Conservation (phyloP, 2,113 vertebrate genomes). For the Dicaeum eximium region DNA sequence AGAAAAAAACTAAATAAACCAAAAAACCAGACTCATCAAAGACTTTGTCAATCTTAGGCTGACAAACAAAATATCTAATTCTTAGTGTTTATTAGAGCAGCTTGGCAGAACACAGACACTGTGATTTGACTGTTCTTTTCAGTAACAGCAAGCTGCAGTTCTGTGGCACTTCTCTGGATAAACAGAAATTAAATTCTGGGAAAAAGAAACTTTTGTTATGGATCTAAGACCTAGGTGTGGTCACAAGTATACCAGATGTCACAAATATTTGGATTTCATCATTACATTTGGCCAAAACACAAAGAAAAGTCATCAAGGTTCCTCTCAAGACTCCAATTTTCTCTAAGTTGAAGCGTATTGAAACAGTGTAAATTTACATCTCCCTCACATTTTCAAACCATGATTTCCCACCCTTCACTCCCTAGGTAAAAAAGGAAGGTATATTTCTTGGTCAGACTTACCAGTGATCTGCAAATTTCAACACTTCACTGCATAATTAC, state of each 20-base stretch:
- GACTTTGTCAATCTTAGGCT: background rate
- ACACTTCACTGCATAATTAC: background rate
- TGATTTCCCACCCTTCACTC: background rate
- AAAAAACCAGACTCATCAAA: background rate
- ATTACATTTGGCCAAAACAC: background rate
- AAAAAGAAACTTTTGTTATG: background rate
- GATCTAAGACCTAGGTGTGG: background rate
- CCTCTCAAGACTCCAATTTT: background rate
- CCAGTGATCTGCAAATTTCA: background rate
- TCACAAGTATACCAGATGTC: background rate
- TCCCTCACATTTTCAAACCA: background rate
- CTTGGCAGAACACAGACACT: background rate
- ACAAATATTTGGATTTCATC: background rate
- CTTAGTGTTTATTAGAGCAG: background rate
- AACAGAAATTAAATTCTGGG: background rate
- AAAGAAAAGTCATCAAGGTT: background rate
- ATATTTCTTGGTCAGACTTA: background rate
- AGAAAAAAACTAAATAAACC: background rate
- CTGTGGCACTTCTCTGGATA: background rate
- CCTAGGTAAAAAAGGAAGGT: background rate
- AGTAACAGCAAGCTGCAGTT: background rate
- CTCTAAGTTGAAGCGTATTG: background rate
- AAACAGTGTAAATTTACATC: background rate
- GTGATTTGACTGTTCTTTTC: slow-evolving; percentile 9
- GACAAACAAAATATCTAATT: background rate